Evolutionary conservation across 2,113 vertebrate species (phyloP), one percentile per base, ranked within the genome.

Genomic region (Psilopogon haemacephalus): DNA sequence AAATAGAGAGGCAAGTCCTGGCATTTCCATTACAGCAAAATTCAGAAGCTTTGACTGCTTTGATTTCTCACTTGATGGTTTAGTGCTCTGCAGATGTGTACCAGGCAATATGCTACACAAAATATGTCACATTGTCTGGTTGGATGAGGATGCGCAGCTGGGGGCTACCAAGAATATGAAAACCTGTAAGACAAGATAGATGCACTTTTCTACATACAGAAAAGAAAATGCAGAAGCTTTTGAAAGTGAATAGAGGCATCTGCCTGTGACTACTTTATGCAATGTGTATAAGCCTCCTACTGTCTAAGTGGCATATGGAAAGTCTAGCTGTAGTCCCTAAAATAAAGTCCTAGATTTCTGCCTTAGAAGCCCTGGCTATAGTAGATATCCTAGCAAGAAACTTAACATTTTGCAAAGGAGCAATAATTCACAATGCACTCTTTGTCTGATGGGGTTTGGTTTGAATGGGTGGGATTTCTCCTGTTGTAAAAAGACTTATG

Each of bases 1-100:
- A 95, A 87, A 75, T 95, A 97, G 69, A 93, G 55, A 94, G 94
- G 50, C 68, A 95, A 96, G 76, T 95, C 87, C 67, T 88, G 77
- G 35, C 90, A 74, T 68, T 97, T 97, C 79, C 83, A 78, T 95
- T 84, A 85, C 56, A 90, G 92, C 38, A 95, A 68, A 95, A 89
- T 65, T 90, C 87, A 81, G 84, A 94, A 79, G 56, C 5, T 33
- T 77, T 72, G 80, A 82, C 84, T 2, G 21, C 40, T 91, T 76
- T 76, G 62, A 35, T 54, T 80, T 89, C 52, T 90, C 48, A 14
- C 44, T 8, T 21, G 6, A 37, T 74, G 52, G 46, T 48, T 69
- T 48, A 1, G 19, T 84, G 93, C 87, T 79, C 88, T 75, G 86
- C n/a, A 56, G 78, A 23, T 52, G 59, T 71, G 88, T 58, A 56